Percentiles rank a stretch among this genome's conserved stretches.
Evolutionary conservation across 2,888 invertebrate genomes (phyloP).

Genomic region (Gastracanthus pulcherrimus): DNA sequence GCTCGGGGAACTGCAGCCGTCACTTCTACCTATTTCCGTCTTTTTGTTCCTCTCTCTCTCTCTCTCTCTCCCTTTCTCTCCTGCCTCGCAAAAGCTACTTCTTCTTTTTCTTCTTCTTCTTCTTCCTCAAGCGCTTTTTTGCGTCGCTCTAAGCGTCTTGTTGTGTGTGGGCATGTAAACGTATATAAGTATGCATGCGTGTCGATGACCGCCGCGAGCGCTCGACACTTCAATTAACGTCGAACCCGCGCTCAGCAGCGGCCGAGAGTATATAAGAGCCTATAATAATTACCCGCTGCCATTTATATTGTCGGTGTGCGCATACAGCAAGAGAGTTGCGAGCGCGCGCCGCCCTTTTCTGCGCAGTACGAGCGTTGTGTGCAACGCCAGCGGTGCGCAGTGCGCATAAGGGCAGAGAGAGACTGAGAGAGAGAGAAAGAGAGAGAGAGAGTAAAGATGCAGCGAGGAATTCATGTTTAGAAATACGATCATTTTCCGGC

Average conservation of each 20-base stretch:
- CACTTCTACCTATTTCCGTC: constrained; percentile 5
- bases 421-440: too few relatives aligned
- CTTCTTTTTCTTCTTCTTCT: too few relatives aligned
- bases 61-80: too few relatives aligned
- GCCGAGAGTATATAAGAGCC: neutral
- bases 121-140: too few relatives aligned
- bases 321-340: too few relatives aligned
- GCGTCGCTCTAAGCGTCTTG: too few relatives aligned
- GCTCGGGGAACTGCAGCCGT: neutral
- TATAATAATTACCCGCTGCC: constrained; percentile 27
- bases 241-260: constrained; percentile 15
- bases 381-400: too few relatives aligned
- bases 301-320: neutral
- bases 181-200: too few relatives aligned
- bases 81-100: too few relatives aligned
- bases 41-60: constrained; percentile 6
- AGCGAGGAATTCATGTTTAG: constrained; percentile 34
- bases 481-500: constrained; percentile 38
- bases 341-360: neutral
- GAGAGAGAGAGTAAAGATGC: neutral
- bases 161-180: neutral
- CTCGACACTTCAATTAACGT: constrained; percentile 48
- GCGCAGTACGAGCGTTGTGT: too few relatives aligned
- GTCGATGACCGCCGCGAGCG: constrained; percentile 17
- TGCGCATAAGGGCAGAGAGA: too few relatives aligned